Evolutionary conservation across 2,888 invertebrate species (phyloP).

Genomic region (Acronicta leporina): DNA sequence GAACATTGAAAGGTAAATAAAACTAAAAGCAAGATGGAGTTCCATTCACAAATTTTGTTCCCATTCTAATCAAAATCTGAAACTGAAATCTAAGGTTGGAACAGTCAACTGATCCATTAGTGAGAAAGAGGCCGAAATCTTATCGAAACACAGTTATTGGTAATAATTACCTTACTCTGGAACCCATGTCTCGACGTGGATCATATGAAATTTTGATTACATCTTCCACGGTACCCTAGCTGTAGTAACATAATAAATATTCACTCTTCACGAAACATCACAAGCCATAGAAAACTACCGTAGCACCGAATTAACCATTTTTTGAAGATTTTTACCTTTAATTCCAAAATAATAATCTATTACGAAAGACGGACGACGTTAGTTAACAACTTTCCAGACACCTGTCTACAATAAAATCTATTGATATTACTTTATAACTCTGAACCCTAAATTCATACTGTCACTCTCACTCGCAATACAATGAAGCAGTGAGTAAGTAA

Average conservation of each 20-base stretch:
- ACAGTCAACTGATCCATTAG: not conserved
- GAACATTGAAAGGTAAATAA: constrained; percentile 53
- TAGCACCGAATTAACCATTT: constrained; percentile 63
- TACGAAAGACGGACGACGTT: constrained; percentile 65
- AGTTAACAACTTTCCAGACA: constrained; percentile 44
- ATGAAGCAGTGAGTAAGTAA: not conserved
- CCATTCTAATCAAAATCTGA: constrained; percentile 17
- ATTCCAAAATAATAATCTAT: constrained; percentile 57
- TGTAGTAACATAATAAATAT: constrained; percentile 57
- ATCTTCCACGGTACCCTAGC: constrained; percentile 67
- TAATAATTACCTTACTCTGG: constrained; percentile 81
- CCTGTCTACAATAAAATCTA: not conserved
- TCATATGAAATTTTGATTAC: constrained; percentile 73
- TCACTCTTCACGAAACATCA: constrained; percentile 74
- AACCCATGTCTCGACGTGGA: constrained; percentile 86
- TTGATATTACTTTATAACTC: not conserved
- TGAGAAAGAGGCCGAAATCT: not conserved
- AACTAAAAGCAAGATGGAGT: constrained; percentile 59
- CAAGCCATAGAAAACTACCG: constrained; percentile 78
- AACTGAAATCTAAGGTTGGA: not conserved
- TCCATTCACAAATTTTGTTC: constrained; percentile 13
- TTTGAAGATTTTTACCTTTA: constrained; percentile 61
- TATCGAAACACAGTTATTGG: constrained; percentile 20
- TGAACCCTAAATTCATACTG: not conserved
- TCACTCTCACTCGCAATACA: constrained; percentile 11